These are phyloP conservation scores for Elysia crispata DNA, from an alignment of 2,888 invertebrate genomes.

Conservation along the genomic window DNA sequence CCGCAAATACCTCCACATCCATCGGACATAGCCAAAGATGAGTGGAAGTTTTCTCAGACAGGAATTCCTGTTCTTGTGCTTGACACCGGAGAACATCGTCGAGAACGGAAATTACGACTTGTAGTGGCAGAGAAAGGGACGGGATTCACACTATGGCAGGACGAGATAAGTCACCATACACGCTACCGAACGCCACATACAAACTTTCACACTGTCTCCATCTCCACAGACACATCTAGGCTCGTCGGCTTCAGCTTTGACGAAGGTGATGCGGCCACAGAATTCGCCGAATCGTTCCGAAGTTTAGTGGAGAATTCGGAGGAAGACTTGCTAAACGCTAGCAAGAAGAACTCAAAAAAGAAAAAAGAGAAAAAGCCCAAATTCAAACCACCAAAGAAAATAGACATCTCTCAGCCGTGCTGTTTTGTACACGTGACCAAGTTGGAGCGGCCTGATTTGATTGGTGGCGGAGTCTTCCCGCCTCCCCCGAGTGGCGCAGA, in stretches of 20 bases:
- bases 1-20: neutral
- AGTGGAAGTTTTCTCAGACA: conserved; percentile 86
- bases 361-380: conserved; percentile 68
- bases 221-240: conserved; percentile 86
- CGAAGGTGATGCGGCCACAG: conserved; percentile 84
- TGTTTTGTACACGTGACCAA: conserved; percentile 90
- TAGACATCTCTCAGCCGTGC: conserved; percentile 89
- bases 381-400: conserved; percentile 84
- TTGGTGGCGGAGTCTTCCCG: conserved; percentile 31
- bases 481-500: conserved; percentile 52
- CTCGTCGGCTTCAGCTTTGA: conserved; percentile 89
- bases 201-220: conserved; percentile 88
- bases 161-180: conserved; percentile 87
- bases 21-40: conserved; percentile 52
- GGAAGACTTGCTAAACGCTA: conserved; percentile 85
- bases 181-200: conserved; percentile 84
- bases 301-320: conserved; percentile 86
- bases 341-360: conserved; percentile 73
- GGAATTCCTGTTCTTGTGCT: conserved; percentile 88
- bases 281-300: conserved; percentile 80
- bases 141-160: conserved; percentile 89
- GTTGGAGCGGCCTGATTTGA: conserved; percentile 80
- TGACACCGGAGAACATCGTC: conserved; percentile 86
- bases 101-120: conserved; percentile 80
- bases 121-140: conserved; percentile 88